phyloP scores from a whole-genome alignment of 2,113 vertebrate genomes.

The Chamaea fasciata region DNA sequence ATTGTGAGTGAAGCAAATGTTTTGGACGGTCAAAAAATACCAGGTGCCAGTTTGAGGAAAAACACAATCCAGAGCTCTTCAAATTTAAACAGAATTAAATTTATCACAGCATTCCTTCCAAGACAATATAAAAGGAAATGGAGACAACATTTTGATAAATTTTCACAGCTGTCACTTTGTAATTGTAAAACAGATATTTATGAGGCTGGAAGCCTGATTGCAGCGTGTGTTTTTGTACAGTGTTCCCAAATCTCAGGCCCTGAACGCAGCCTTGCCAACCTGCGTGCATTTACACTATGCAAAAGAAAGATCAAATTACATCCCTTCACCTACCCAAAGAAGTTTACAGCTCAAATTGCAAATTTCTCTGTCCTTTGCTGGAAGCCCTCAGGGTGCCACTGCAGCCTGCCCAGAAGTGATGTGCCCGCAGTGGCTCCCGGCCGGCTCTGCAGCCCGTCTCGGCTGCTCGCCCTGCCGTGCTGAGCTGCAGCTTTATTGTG shows the following conservation, averaged over 20 bases:
- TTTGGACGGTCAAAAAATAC: conserved; percentile 22
- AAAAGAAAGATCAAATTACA: conserved; percentile 41
- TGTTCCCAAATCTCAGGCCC: background rate
- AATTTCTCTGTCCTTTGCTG: conserved; percentile 18
- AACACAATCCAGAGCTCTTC: conserved; percentile 42
- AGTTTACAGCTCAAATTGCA: conserved; percentile 25
- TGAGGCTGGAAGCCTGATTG: conserved; percentile 24
- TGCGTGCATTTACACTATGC: background rate
- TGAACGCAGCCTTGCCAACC: background rate
- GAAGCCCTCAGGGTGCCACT: background rate
- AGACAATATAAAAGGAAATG: conserved; percentile 4
- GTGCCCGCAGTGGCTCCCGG: background rate
- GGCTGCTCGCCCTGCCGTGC: background rate
- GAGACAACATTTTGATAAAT: conserved; percentile 2
- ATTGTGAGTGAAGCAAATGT: background rate
- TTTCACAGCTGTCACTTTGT: conserved; percentile 50
- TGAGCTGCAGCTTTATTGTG: background rate
- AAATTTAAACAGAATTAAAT: conserved; percentile 33
- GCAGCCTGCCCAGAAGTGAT: background rate
- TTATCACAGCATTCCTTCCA: background rate
- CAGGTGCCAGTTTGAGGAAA: conserved; percentile 1
- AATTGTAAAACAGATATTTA: conserved; percentile 40
- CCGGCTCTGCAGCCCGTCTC: background rate
- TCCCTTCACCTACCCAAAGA: conserved; percentile 27
- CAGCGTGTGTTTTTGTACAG: conserved; percentile 1